These are phyloP conservation scores for Pluvialis apricaria DNA, from an alignment of 2,113 vertebrate genomes.

Conservation along the genomic window DNA sequence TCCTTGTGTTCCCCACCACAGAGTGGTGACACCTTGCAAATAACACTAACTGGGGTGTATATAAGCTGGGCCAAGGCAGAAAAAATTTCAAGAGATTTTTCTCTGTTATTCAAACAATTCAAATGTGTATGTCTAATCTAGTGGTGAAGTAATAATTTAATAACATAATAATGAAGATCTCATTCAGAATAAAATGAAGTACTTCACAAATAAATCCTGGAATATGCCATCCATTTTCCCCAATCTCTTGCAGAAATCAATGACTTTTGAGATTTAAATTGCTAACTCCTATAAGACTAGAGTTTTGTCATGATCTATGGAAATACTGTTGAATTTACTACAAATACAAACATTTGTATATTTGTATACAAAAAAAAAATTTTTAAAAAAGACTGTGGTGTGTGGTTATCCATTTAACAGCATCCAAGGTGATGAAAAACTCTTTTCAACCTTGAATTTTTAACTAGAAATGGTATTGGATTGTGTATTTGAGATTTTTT, in stretches of 20 bases:
- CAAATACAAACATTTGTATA: background rate
- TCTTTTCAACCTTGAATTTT: background rate
- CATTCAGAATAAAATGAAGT: background rate
- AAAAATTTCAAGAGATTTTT: background rate
- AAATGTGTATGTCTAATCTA: background rate
- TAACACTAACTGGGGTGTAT: fast-evolving
- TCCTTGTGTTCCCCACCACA: background rate
- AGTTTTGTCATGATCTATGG: background rate
- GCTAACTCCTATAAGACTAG: background rate
- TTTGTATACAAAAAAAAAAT: background rate
- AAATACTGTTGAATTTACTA: background rate
- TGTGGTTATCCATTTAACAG: background rate
- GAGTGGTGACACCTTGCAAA: background rate
- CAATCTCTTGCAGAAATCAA: background rate
- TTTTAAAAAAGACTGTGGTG: fast-evolving
- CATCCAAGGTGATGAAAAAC: background rate
- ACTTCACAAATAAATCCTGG: background rate
- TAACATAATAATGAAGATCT: background rate
- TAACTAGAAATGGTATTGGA: background rate
- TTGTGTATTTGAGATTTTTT: background rate
- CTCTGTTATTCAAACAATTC: background rate
- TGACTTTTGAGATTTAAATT: background rate
- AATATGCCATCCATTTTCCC: background rate
- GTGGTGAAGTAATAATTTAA: background rate
- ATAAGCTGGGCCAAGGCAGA: background rate